phyloP scores from a whole-genome alignment of 1,140 invertebrate genomes.

The Drosophila gunungcola region DNA sequence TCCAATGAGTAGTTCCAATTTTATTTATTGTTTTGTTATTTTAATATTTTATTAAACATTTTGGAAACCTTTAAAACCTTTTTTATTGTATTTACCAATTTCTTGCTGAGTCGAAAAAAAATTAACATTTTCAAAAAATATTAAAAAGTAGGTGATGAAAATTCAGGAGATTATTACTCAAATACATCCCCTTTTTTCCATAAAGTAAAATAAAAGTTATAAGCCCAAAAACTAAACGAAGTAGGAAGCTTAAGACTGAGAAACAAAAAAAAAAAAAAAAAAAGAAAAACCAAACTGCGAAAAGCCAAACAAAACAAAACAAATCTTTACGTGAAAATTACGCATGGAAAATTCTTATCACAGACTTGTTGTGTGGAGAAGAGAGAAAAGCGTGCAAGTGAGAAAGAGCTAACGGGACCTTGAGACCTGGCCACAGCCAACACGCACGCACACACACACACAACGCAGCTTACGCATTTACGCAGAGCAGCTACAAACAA shows the following conservation, averaged over 20 bases:
- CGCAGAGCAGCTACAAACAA: conserved; percentile 24
- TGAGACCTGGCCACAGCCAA: conserved; percentile 56
- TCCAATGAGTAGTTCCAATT: no score
- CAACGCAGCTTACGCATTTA: conserved; percentile 71
- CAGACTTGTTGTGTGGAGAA: conserved; percentile 37
- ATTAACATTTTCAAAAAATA: no score
- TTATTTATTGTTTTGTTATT: no score
- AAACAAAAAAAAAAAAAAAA: background rate
- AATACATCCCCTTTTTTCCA: no score
- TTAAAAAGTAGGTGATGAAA: no score
- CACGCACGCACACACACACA: conserved; percentile 39
- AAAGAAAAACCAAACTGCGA: background rate
- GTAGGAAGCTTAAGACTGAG: background rate
- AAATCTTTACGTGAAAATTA: conserved; percentile 44
- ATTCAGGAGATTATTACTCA: no score
- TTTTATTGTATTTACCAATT: no score
- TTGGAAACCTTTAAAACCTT: no score
- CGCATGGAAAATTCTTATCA: conserved; percentile 62
- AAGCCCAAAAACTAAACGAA: no score
- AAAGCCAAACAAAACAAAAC: conserved; percentile 29
- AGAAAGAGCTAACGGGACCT: conserved; percentile 30
- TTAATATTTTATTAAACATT: no score
- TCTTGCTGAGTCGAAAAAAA: no score
- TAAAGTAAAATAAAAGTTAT: no score
- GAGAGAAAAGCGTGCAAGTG: conserved; percentile 21